Conservation (phyloP, 2,113 vertebrate genomes). For the Entelurus aequoreus region DNA sequence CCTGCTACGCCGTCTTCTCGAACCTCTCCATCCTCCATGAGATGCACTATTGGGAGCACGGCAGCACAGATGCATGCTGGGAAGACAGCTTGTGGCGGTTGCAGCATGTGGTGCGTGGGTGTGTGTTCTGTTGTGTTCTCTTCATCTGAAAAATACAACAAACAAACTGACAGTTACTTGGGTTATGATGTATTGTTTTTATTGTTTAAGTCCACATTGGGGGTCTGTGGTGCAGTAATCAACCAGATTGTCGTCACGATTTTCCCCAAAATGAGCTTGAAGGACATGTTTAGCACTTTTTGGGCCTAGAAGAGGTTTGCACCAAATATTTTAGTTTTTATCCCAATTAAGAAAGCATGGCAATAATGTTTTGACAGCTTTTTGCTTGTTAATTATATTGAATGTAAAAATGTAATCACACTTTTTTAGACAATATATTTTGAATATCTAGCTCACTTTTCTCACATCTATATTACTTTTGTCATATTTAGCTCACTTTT, state of each 20-base stretch:
- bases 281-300: neutral
- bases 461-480: too few species aligned
- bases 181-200: neutral
- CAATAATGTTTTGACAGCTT: too few species aligned
- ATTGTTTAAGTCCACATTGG: neutral
- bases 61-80: conserved; percentile 98
- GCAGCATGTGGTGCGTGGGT: conserved; percentile 90
- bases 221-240: too few species aligned
- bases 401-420: too few species aligned
- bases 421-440: too few species aligned
- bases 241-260: too few species aligned
- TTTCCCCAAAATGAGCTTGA: neutral
- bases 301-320: neutral
- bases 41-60: conserved; percentile 92
- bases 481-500: too few species aligned
- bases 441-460: too few species aligned
- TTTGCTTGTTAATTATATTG: too few species aligned
- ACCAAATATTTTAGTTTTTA: too few species aligned
- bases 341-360: too few species aligned
- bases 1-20: conserved; percentile 96
- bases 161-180: neutral
- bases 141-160: conserved; percentile 75
- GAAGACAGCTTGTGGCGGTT: conserved; percentile 95
- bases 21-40: conserved; percentile 97
- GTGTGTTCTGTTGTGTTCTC: conserved; percentile 94